Percentiles rank a stretch among this genome's conserved stretches.
These are phyloP conservation scores for Rhinichthys osculus DNA, from an alignment of 2,797 vertebrate species.

Conservation along the genomic window DNA sequence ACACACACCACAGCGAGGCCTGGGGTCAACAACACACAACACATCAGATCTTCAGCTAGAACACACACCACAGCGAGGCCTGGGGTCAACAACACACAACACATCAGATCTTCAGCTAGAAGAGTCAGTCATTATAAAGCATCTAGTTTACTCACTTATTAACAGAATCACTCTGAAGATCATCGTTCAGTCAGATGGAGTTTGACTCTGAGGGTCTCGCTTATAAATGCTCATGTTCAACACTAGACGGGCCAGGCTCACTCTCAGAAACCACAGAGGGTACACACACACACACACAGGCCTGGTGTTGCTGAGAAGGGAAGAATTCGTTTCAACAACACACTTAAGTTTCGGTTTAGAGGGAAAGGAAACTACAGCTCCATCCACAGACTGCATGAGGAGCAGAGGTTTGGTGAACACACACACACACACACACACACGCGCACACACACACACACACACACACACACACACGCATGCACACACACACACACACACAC, in stretches of 20 bases:
- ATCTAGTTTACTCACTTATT: constrained; percentile 9
- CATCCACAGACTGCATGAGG: neutral
- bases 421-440: neutral
- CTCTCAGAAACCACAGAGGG: neutral
- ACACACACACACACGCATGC: no score
- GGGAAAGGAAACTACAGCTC: neutral
- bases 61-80: no score
- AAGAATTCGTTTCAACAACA: neutral
- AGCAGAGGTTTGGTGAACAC: no score
- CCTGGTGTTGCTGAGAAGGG: neutral
- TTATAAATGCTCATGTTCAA: neutral
- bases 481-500: no score
- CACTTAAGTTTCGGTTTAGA: constrained; percentile 8
- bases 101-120: no score
- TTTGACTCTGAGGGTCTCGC: neutral
- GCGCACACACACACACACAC: neutral
- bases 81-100: no score
- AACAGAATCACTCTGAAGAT: neutral
- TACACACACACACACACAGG: no score
- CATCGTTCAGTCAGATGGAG: neutral
- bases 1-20: no score
- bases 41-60: no score
- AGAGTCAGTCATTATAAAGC: no score
- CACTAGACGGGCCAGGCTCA: neutral
- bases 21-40: no score